Conservation (phyloP, 2,888 invertebrate species). For the Protodeltote pygarga region DNA sequence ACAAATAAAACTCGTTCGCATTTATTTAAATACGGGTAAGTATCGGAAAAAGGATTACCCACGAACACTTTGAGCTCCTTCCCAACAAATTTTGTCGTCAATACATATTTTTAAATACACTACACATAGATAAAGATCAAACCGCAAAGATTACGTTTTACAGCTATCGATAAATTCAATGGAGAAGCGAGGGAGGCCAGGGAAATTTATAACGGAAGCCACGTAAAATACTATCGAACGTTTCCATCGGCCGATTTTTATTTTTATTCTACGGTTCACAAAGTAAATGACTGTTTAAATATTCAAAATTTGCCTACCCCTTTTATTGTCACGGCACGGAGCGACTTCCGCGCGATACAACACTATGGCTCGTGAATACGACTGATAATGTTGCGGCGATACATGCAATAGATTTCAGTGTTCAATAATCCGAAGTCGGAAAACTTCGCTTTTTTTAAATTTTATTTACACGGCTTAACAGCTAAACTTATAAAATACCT, state of each 20-base stretch:
- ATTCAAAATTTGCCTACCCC: conserved; percentile 77
- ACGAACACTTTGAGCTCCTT: not conserved
- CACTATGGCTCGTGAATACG: conserved; percentile 32
- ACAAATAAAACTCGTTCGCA: not conserved
- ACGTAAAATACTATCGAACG: conserved; percentile 60
- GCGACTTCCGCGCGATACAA: conserved; percentile 56
- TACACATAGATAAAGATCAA: conserved; percentile 41
- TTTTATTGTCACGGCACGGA: conserved; percentile 67
- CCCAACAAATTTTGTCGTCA: conserved; percentile 2
- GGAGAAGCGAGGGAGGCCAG: conserved; percentile 37
- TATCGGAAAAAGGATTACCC: not conserved
- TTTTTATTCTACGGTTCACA: conserved; percentile 63
- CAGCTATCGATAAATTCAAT: conserved; percentile 54
- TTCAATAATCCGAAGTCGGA: too few relatives aligned
- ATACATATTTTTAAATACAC: conserved; percentile 41
- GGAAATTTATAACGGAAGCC: conserved; percentile 66
- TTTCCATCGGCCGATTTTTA: conserved; percentile 62
- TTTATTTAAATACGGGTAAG: too few relatives aligned
- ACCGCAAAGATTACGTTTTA: conserved; percentile 56
- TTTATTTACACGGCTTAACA: too few relatives aligned
- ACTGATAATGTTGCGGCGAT: conserved; percentile 20
- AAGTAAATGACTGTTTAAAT: conserved; percentile 67
- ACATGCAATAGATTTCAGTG: too few relatives aligned
- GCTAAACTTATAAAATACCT: too few relatives aligned
- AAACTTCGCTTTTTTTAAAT: too few relatives aligned